Evolutionary conservation across 1,140 invertebrate genomes (phyloP).

Genomic region (Megalonaias nervosa): DNA sequence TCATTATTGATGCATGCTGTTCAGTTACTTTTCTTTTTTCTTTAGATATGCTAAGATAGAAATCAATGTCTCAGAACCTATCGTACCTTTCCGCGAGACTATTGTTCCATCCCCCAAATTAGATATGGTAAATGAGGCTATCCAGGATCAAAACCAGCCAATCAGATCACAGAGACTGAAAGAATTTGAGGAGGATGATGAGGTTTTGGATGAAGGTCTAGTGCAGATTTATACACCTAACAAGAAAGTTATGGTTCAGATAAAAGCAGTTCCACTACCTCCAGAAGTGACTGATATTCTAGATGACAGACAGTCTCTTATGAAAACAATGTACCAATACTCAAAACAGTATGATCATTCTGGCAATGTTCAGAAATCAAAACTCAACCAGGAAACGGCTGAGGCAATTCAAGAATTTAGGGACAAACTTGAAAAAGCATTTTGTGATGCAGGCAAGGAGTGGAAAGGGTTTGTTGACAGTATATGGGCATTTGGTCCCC

Average conservation of each 20-base stretch:
- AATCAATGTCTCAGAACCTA: constrained; percentile 92
- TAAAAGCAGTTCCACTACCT: constrained; percentile 87
- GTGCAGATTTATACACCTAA: constrained; percentile 81
- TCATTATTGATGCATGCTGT: background rate
- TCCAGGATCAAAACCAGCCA: constrained; percentile 75
- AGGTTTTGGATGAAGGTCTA: constrained; percentile 62
- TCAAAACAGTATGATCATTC: constrained; percentile 23
- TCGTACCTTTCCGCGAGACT: constrained; percentile 97
- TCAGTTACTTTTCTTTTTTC: constrained; percentile 57
- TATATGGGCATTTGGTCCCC: constrained; percentile 94
- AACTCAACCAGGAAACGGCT: constrained; percentile 40
- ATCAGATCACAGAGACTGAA: constrained; percentile 46
- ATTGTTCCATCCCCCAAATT: constrained; percentile 86
- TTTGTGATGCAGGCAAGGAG: constrained; percentile 76
- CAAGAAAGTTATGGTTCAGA: constrained; percentile 81
- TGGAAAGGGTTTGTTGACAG: constrained; percentile 77
- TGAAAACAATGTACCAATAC: constrained; percentile 75
- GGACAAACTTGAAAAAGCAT: constrained; percentile 77
- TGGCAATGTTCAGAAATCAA: constrained; percentile 15
- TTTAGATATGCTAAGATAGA: constrained; percentile 88
- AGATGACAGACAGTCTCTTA: constrained; percentile 76
- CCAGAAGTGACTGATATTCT: constrained; percentile 81
- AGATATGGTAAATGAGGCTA: constrained; percentile 92
- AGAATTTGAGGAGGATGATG: constrained; percentile 61
- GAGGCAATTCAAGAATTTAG: constrained; percentile 78